Percentiles rank a stretch among this genome's conserved stretches.
phyloP scores from a whole-genome alignment of 2,113 vertebrate species.

The Macrotus californicus region DNA sequence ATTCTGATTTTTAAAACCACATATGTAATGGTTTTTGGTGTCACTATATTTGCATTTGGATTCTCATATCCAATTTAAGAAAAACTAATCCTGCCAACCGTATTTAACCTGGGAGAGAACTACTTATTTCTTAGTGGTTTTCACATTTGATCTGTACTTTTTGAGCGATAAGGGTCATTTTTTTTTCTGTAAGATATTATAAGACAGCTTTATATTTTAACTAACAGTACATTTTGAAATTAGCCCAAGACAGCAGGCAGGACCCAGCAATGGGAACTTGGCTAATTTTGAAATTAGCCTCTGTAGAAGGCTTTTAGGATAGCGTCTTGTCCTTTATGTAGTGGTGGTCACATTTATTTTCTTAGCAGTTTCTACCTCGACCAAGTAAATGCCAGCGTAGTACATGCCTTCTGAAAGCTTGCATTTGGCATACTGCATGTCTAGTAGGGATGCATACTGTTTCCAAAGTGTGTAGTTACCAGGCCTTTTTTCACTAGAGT shows the following conservation, averaged over 20 bases:
- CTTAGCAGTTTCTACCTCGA: neutral
- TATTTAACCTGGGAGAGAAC: neutral
- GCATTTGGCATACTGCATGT: neutral
- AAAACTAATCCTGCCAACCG: neutral
- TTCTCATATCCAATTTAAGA: neutral
- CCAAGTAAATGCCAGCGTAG: neutral
- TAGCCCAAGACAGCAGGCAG: neutral
- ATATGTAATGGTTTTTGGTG: neutral
- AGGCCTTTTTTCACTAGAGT: neutral
- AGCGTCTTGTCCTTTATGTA: neutral
- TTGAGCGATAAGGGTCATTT: neutral
- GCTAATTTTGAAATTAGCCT: neutral
- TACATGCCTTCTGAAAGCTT: neutral
- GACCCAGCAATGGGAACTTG: neutral
- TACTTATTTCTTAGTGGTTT: neutral
- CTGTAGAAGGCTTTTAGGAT: neutral
- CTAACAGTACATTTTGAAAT: neutral
- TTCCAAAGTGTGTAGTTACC: slow-evolving; percentile 2
- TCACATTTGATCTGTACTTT: neutral
- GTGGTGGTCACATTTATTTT: slow-evolving; percentile 1
- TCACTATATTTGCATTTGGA: neutral
- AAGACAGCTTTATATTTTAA: neutral
- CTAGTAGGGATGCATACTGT: neutral
- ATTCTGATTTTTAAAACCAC: neutral
- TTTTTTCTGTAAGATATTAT: neutral